phyloP scores from a whole-genome alignment of 2,113 vertebrate species.

The Tonatia bakeri region DNA sequence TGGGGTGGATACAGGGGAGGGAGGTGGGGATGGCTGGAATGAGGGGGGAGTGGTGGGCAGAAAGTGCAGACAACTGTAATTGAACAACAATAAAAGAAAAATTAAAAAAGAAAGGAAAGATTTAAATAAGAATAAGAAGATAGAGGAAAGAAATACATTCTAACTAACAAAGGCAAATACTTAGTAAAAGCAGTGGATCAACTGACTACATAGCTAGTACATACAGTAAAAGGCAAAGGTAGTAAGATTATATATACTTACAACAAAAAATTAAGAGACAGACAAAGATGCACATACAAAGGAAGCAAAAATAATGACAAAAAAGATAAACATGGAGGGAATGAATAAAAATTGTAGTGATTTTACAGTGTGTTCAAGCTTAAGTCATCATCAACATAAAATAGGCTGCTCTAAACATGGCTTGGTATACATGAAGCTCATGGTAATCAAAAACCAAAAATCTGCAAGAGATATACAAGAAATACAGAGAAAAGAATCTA shows the following conservation, averaged over 20 bases:
- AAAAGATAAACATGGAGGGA: not conserved
- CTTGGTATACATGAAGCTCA: not conserved
- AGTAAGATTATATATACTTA: too few relatives aligned
- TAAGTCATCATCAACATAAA: not conserved
- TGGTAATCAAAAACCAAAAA: not conserved
- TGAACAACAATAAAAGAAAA: too few relatives aligned
- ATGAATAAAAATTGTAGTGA: not conserved
- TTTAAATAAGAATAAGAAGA: not conserved
- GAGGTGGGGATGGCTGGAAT: too few relatives aligned
- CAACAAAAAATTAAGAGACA: too few relatives aligned
- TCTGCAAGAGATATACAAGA: not conserved
- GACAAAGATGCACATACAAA: too few relatives aligned
- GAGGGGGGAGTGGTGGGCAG: too few relatives aligned
- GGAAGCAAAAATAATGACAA: not conserved
- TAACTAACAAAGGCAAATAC: not conserved
- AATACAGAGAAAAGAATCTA: not conserved
- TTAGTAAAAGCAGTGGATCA: not conserved
- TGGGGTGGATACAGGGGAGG: too few relatives aligned
- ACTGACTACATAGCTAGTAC: not conserved
- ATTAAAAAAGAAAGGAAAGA: not conserved
- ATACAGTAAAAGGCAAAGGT: too few relatives aligned
- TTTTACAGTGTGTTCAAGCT: not conserved
- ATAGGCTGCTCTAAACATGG: not conserved
- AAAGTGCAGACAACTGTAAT: too few relatives aligned
- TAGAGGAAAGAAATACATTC: not conserved